These are phyloP conservation scores for Eucidaris tribuloides DNA, from an alignment of 35 echinoderm and acorn worm genomes.

Conservation along the genomic window DNA sequence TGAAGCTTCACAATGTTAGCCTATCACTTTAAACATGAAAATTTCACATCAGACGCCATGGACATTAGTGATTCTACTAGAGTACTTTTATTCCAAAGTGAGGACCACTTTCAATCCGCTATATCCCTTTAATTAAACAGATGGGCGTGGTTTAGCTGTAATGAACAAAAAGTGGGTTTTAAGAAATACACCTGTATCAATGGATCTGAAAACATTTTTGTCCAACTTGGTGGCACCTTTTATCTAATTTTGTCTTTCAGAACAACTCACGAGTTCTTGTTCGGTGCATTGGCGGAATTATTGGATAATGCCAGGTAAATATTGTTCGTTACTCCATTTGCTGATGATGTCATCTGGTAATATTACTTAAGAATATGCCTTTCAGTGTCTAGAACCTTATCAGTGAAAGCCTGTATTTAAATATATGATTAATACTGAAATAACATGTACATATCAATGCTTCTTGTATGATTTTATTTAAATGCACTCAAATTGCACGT, in stretches of 20 bases:
- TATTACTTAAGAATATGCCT: no score
- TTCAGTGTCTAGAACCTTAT: no score
- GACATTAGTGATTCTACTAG: not conserved
- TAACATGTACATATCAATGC: no score
- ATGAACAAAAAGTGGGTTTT: not conserved
- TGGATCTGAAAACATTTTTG: not conserved
- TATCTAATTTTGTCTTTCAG: slow-evolving; percentile 42
- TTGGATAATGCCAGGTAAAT: slow-evolving; percentile 96
- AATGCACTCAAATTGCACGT: no score
- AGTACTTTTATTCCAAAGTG: no score
- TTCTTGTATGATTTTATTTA: no score
- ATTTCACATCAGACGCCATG: not conserved
- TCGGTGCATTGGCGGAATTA: slow-evolving; percentile 94
- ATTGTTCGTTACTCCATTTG: not conserved
- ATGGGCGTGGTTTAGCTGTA: not conserved
- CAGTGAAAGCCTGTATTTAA: no score
- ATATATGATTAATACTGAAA: no score
- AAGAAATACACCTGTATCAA: not conserved
- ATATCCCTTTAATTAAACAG: not conserved
- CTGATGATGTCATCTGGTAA: no score
- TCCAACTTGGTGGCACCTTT: not conserved
- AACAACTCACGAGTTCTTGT: slow-evolving; percentile 96
- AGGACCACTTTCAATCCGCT: not conserved
- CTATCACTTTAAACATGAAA: no score
- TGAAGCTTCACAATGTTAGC: no score